Conservation (phyloP, 2,888 invertebrate species). For the Campoplex capitator region DNA sequence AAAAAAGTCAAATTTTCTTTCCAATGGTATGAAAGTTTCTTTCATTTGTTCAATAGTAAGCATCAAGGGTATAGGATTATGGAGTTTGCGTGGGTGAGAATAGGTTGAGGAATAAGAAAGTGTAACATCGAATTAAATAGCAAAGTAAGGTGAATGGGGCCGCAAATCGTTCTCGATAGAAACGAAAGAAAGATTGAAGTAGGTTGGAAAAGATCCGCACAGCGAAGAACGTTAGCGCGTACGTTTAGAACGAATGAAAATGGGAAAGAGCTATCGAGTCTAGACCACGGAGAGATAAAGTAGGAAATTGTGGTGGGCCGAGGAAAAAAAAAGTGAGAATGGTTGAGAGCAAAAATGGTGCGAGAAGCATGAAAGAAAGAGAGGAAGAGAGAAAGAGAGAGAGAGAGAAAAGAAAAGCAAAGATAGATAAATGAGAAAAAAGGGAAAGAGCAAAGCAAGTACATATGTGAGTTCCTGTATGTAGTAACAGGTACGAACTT, state of each 20-base stretch:
- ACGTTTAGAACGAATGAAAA: slow-evolving; percentile 50
- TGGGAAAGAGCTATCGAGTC: slow-evolving; percentile 62
- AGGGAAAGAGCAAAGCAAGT: slow-evolving; percentile 14
- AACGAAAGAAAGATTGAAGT: slow-evolving; percentile 37
- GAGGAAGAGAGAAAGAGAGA: background rate
- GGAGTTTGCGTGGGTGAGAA: background rate
- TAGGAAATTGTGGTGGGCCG: slow-evolving; percentile 53
- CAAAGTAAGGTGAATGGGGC: slow-evolving; percentile 34
- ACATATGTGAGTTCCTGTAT: slow-evolving; percentile 39
- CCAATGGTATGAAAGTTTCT: background rate
- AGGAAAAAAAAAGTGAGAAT: slow-evolving; percentile 37
- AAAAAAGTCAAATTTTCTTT: background rate
- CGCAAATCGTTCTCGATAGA: slow-evolving; percentile 40
- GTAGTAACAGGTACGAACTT: slow-evolving; percentile 41
- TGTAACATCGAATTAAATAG: slow-evolving; percentile 30
- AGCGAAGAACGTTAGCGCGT: slow-evolving; percentile 42
- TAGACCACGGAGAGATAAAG: slow-evolving; percentile 57
- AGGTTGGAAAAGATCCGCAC: slow-evolving; percentile 19
- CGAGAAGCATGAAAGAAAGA: slow-evolving; percentile 31
- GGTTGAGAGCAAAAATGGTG: slow-evolving; percentile 19
- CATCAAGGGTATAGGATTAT: slow-evolving; percentile 6
- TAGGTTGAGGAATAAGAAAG: slow-evolving; percentile 20
- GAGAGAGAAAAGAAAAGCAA: slow-evolving; percentile 36
- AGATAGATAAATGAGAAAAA: slow-evolving; percentile 23
- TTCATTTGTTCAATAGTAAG: background rate